Evolutionary conservation across 2,888 invertebrate species (phyloP).

Genomic region (Netelia melanura): DNA sequence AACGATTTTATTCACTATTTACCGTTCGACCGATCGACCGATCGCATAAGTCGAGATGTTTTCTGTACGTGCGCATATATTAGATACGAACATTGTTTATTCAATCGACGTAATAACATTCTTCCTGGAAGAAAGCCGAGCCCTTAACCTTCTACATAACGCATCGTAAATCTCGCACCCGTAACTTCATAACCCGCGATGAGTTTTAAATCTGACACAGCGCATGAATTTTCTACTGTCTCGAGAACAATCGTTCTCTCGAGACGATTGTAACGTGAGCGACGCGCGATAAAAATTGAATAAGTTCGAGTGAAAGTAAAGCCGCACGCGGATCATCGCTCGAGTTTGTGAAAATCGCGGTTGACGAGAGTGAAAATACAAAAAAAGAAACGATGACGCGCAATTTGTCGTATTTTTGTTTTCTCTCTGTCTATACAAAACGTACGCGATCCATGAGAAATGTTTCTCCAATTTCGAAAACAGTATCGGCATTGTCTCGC

Average conservation of each 20-base stretch:
- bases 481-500: slow-evolving; percentile 24
- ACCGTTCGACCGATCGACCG: neutral
- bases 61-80: neutral
- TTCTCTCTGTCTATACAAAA: neutral
- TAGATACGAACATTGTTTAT: too few relatives aligned
- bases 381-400: neutral
- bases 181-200: slow-evolving; percentile 2
- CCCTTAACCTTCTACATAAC: slow-evolving; percentile 38
- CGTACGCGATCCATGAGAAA: slow-evolving; percentile 15
- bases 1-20: neutral
- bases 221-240: slow-evolving; percentile 21
- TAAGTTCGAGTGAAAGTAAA: neutral
- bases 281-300: neutral
- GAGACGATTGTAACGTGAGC: neutral
- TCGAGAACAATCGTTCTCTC: neutral
- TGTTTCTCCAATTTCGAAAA: slow-evolving; percentile 17
- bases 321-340: too few relatives aligned
- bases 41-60: neutral
- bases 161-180: slow-evolving; percentile 29
- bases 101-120: neutral
- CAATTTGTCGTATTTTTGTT: slow-evolving; percentile 5
- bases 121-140: slow-evolving; percentile 24
- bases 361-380: neutral
- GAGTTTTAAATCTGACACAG: slow-evolving; percentile 25
- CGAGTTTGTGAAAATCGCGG: neutral